Evolutionary conservation across 2,888 invertebrate genomes (phyloP).

Genomic region (Carpatolechia fugitivella): DNA sequence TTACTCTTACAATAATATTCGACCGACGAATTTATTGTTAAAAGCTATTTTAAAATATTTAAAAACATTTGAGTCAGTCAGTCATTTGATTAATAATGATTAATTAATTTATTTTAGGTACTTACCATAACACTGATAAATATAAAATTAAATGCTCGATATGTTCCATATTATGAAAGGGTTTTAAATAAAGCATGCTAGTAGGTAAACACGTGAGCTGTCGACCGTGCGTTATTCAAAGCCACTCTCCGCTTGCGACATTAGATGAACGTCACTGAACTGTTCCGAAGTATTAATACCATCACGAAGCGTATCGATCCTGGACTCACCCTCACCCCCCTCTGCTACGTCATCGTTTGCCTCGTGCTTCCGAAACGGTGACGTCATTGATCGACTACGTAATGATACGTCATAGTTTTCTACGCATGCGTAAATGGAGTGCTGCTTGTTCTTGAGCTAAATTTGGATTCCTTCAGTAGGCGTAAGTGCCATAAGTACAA

Average conservation of each 20-base stretch:
- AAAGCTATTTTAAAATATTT: no score
- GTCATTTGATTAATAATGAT: no score
- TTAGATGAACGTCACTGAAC: conserved; percentile 62
- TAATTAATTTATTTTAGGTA: no score
- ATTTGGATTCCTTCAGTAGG: conserved; percentile 38
- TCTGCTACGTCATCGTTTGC: conserved; percentile 58
- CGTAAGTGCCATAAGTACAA: conserved; percentile 11
- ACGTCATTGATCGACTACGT: conserved; percentile 57
- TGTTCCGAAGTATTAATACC: conserved; percentile 47
- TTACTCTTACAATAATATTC: no score
- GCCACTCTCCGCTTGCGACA: conserved; percentile 45
- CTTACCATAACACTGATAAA: no score
- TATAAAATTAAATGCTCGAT: no score
- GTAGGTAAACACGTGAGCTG: conserved; percentile 53
- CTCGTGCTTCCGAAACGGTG: conserved; percentile 38
- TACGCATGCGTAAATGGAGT: conserved; percentile 49
- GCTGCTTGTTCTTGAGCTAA: conserved; percentile 30
- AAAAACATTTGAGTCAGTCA: no score
- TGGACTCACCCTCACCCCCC: conserved; percentile 42
- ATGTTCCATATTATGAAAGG: no score
- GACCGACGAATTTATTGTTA: no score
- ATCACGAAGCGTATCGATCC: conserved; percentile 27
- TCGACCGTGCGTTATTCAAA: conserved; percentile 59
- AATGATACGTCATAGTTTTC: conserved; percentile 47
- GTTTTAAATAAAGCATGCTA: conserved; percentile 31